These are phyloP conservation scores for Diplodus puntazzo DNA, from an alignment of 2,797 vertebrate species.

Conservation along the genomic window DNA sequence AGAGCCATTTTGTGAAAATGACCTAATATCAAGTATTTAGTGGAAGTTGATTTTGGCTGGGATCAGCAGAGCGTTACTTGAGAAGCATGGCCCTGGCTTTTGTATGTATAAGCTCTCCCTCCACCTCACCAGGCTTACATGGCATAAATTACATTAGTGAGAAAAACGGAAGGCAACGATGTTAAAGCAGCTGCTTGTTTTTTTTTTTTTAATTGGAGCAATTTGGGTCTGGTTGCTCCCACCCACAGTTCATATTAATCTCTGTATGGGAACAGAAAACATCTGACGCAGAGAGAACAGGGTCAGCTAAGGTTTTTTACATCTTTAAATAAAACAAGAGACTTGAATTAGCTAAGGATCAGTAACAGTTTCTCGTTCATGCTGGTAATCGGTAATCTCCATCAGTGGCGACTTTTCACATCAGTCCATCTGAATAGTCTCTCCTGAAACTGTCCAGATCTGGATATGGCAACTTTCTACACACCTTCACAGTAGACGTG, in stretches of 20 bases:
- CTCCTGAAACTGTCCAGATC: constrained; percentile 30
- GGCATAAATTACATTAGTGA: constrained; percentile 55
- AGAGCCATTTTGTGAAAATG: constrained; percentile 66
- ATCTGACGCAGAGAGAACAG: not conserved
- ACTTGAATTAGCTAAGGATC: constrained; percentile 25
- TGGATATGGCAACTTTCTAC: constrained; percentile 12
- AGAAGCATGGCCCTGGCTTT: constrained; percentile 60
- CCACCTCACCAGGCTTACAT: constrained; percentile 34
- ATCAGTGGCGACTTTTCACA: constrained; percentile 17
- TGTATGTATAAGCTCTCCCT: constrained; percentile 32
- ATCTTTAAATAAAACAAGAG: constrained; percentile 36
- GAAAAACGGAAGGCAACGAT: constrained; percentile 55
- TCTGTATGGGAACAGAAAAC: not conserved
- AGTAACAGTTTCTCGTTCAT: constrained; percentile 41
- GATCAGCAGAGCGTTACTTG: constrained; percentile 52
- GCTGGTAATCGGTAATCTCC: constrained; percentile 42
- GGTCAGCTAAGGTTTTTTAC: constrained; percentile 30
- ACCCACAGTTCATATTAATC: constrained; percentile 23
- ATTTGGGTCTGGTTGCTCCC: constrained; percentile 11
- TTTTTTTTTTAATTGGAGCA: constrained; percentile 35
- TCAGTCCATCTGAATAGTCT: constrained; percentile 18
- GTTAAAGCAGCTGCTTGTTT: constrained; percentile 41
- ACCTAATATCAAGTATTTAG: constrained; percentile 70
- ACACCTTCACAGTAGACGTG: not conserved
- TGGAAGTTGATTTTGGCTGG: constrained; percentile 83